Evolutionary conservation across 2,888 invertebrate genomes (phyloP).

Genomic region (Parthenolecanium corni): DNA sequence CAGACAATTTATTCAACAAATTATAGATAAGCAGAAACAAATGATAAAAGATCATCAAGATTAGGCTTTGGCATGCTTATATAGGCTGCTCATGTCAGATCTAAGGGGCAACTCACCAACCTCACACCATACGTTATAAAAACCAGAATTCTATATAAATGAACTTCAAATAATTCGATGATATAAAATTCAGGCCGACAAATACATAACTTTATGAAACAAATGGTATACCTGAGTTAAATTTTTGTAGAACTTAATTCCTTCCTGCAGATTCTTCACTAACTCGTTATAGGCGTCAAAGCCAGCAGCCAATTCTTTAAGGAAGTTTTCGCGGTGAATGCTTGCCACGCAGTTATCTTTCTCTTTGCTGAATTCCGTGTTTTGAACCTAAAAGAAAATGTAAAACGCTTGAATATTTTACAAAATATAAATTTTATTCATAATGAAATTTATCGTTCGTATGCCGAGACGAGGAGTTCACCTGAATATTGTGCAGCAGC

Average conservation of each 20-base stretch:
- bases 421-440: not conserved
- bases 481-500: constrained; percentile 56
- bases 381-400: constrained; percentile 40
- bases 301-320: constrained; percentile 77
- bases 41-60: too few relatives aligned
- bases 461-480: constrained; percentile 36
- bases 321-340: constrained; percentile 58
- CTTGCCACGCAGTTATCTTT: constrained; percentile 49
- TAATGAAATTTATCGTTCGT: not conserved
- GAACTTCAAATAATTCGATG: too few relatives aligned
- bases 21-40: too few relatives aligned
- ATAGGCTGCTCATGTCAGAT: too few relatives aligned
- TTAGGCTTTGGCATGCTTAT: too few relatives aligned
- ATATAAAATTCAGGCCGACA: not conserved
- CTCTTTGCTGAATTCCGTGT: constrained; percentile 51
- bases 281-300: constrained; percentile 88
- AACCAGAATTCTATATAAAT: too few relatives aligned
- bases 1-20: too few relatives aligned
- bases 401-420: not conserved
- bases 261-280: constrained; percentile 82
- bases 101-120: too few relatives aligned
- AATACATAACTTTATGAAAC: too few relatives aligned
- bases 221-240: constrained; percentile 55
- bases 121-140: too few relatives aligned
- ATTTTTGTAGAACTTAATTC: constrained; percentile 90